phyloP scores from a whole-genome alignment of 2,888 invertebrate genomes.

The Eupeodes latifasciatus region DNA sequence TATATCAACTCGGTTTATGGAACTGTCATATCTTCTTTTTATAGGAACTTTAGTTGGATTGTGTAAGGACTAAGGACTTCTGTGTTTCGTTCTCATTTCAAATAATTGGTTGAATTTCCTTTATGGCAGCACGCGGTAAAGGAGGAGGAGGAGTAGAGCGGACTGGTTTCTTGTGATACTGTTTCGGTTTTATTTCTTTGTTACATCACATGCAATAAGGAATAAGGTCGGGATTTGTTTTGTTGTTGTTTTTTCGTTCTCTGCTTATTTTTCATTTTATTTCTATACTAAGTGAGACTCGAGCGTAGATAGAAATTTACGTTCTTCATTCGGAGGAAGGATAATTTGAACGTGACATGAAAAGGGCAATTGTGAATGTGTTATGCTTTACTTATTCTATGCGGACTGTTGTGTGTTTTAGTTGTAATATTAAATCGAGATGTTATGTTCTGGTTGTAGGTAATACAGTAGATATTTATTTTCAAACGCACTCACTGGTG shows the following conservation, averaged over 20 bases:
- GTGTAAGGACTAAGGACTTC: constrained; percentile 9
- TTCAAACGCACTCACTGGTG: neutral
- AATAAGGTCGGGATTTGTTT: constrained; percentile 59
- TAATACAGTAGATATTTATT: neutral
- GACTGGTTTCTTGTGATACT: neutral
- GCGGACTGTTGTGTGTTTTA: constrained; percentile 3
- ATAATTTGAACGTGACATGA: constrained; percentile 57
- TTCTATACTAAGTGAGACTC: constrained; percentile 15
- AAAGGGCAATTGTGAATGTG: constrained; percentile 32
- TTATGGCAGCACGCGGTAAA: neutral
- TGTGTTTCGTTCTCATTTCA: constrained; percentile 15
- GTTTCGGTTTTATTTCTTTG: constrained; percentile 32
- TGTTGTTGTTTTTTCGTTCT: neutral
- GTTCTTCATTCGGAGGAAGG: constrained; percentile 22
- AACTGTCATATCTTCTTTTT: constrained; percentile 28
- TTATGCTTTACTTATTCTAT: neutral
- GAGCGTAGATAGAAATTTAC: neutral
- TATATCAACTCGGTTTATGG: constrained; percentile 20
- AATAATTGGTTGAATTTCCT: constrained; percentile 38
- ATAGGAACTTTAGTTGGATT: constrained; percentile 7
- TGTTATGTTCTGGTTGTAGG: neutral
- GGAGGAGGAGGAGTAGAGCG: neutral
- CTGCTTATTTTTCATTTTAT: neutral
- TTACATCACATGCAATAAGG: constrained; percentile 47
- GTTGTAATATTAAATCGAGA: constrained; percentile 7